Conservation (phyloP, 2,888 invertebrate genomes). For the Melinaea marsaeus region DNA sequence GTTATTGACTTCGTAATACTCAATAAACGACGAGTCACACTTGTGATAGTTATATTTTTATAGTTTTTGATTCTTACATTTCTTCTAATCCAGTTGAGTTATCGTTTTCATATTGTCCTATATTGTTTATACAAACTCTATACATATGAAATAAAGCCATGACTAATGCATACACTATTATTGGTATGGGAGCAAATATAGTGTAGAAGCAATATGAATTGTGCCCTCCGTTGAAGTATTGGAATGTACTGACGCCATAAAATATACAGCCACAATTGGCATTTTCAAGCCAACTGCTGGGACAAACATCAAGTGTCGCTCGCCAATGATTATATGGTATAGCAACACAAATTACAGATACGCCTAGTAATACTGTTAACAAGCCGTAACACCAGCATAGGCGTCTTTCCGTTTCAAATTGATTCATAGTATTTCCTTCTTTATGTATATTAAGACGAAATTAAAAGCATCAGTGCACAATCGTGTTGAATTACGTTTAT, state of each 20-base stretch:
- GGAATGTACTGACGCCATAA: conserved; percentile 79
- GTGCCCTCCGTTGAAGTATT: conserved; percentile 81
- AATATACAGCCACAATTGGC: conserved; percentile 84
- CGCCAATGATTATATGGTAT: conserved; percentile 84
- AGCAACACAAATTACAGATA: conserved; percentile 73
- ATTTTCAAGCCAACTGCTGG: conserved; percentile 73
- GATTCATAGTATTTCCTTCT: conserved; percentile 50
- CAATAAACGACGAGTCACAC: background rate
- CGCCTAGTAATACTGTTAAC: conserved; percentile 48
- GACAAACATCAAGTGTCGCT: conserved; percentile 81
- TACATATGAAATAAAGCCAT: conserved; percentile 83
- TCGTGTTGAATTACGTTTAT: background rate
- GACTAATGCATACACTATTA: conserved; percentile 80
- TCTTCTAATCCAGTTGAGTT: conserved; percentile 68
- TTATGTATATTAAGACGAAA: no score
- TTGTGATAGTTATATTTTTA: background rate
- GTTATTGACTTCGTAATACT: background rate
- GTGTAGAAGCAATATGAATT: conserved; percentile 82
- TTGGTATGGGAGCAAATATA: conserved; percentile 81
- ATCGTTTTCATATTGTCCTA: conserved; percentile 73
- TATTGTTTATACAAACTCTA: conserved; percentile 80
- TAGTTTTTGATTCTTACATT: conserved; percentile 54
- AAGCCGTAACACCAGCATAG: conserved; percentile 61
- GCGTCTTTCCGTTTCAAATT: conserved; percentile 61
- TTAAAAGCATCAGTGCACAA: no score